Conservation (phyloP, 1,140 invertebrate genomes). For the Chymomyza costata region DNA sequence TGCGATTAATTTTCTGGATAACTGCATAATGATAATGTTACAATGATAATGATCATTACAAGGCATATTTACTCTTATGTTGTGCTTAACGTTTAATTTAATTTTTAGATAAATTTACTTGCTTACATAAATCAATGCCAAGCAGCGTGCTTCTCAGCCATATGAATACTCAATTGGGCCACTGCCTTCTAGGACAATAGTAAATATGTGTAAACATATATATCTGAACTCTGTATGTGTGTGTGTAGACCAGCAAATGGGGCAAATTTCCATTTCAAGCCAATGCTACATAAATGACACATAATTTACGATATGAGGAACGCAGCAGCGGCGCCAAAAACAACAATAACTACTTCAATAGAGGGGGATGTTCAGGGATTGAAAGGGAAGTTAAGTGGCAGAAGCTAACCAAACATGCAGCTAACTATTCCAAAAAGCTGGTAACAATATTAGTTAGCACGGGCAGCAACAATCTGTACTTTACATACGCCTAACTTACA, state of each 20-base stretch:
- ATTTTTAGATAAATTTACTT: constrained; percentile 61
- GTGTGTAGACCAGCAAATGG: constrained; percentile 60
- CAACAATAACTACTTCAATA: constrained; percentile 15
- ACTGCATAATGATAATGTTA: constrained; percentile 43
- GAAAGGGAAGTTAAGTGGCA: no score
- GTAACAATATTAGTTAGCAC: constrained; percentile 64
- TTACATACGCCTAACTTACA: no score
- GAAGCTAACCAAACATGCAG: constrained; percentile 66
- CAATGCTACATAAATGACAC: constrained; percentile 69
- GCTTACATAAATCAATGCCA: constrained; percentile 66
- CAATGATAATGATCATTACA: constrained; percentile 31
- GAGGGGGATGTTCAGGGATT: no score
- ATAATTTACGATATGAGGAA: constrained; percentile 68
- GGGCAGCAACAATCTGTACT: constrained; percentile 24
- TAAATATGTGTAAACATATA: no score
- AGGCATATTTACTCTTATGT: constrained; percentile 12
- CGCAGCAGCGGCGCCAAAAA: constrained; percentile 22
- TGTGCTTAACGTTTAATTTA: constrained; percentile 61
- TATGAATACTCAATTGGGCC: constrained; percentile 72
- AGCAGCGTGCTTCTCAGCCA: constrained; percentile 48
- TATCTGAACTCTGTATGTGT: not conserved
- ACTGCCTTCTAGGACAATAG: not conserved
- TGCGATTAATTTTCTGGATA: constrained; percentile 9
- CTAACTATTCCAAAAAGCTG: constrained; percentile 67
- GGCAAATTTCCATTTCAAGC: constrained; percentile 73